These are phyloP conservation scores for Drosophila kohkoa DNA, from an alignment of 1,140 invertebrate species.

Conservation along the genomic window DNA sequence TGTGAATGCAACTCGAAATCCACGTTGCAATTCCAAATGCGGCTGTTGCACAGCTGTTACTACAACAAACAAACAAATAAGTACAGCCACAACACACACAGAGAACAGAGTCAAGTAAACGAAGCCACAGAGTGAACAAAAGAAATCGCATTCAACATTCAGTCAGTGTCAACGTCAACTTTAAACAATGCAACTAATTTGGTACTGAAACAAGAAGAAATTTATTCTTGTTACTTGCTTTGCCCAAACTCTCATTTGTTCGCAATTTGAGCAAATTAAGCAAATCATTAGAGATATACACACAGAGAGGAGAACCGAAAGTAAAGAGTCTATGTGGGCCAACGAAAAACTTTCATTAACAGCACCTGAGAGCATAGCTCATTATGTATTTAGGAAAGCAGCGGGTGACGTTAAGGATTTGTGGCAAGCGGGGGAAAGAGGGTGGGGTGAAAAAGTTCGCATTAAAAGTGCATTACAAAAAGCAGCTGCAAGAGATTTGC, in stretches of 20 bases:
- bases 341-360: constrained; percentile 44
- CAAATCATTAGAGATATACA: constrained; percentile 62
- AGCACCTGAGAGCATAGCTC: constrained; percentile 52
- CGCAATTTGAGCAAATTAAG: constrained; percentile 71
- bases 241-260: constrained; percentile 24
- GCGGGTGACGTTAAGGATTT: no score
- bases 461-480: constrained; percentile 71
- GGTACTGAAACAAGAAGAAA: constrained; percentile 14
- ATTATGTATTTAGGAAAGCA: constrained; percentile 34
- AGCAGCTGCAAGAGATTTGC: constrained; percentile 26
- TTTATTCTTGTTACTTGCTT: constrained; percentile 7
- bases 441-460: constrained; percentile 11
- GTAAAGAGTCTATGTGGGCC: not conserved
- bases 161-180: constrained; percentile 36
- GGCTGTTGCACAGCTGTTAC: constrained; percentile 10
- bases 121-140: not conserved
- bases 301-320: not conserved
- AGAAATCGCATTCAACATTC: constrained; percentile 29
- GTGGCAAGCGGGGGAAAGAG: not conserved
- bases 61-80: constrained; percentile 29
- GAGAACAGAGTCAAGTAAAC: not conserved
- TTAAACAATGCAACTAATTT: constrained; percentile 71
- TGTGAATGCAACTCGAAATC: constrained; percentile 14
- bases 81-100: not conserved
- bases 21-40: constrained; percentile 14